Base-by-base conservation (phyloP, 2,113 vertebrate species). In the Chlamydotis undulata region DNA sequence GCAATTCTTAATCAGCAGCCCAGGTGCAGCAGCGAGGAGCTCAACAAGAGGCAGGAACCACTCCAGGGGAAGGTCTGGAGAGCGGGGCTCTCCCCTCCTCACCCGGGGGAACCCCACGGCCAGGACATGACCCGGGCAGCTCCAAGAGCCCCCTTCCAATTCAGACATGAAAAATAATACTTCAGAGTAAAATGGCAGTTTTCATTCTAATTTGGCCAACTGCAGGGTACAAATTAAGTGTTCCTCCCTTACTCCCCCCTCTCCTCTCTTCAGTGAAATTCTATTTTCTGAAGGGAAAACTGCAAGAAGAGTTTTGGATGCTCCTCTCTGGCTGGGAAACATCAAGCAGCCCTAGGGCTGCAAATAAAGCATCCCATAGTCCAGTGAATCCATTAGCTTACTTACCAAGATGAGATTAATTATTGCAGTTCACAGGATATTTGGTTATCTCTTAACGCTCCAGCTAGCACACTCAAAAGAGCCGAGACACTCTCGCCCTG, bases 341-440 rank as follows among this genome's bases (percentile, higher is more conserved):
- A 89, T 16, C 87, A 87, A 75, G 61, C 17, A 43, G 24, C 26
- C 74, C n/a, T 81, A 89, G 57, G 37, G 53, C 43, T 93, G 57
- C 78, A 95, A 78, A 82, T 47, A 53, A 39, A 96, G 65, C 87
- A 85, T 87, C 89, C 83, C 55, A 89, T 61, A 96, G 64, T 67
- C 83, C 86, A 92, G 29, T 92, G 50, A 94, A 65, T 50, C 87
- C 87, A 89, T 95, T 89, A 95, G 52, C 53, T 95, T 91, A 68
- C 52, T 87, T 96, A 95, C 71, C 91, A 96, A 94, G 31, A 43
- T 25, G 83, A 95, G 77, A 96, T 95, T 93, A 91, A 87, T 96
- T 89, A 93, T 79, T 93, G 57, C 93, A 89, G 81, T 71, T 95
- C 91, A 79, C 18, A 9, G 67, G 65, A 61, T 47, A 59, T 75